Evolutionary conservation across 1,140 invertebrate species (phyloP), one percentile per base, ranked within the genome.

Genomic region (Papilio helenus): DNA sequence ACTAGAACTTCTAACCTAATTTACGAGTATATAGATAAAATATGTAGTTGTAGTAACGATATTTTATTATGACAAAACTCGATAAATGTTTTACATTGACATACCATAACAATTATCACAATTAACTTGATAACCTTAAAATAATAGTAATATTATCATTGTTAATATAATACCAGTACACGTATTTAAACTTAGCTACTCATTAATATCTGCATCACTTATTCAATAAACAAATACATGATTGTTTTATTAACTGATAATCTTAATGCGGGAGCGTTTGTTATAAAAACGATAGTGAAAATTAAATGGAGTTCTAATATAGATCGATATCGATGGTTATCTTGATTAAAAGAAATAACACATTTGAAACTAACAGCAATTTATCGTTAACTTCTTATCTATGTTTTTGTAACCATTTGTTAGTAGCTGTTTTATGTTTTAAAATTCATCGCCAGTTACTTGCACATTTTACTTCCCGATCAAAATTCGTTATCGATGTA

Each of bases 121-220:
- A 65, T 65, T 65, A 65, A 29, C 23, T 29, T 29, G 61, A 65
- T 65, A 65, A 61, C 58, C 20, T 61, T 4, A 61, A 23, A 61
- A 61, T 23, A 61, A 16, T 2, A 65, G 3, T 65, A 34, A 65
- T 34, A 2, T 65, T 65, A 65, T 29, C 26, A 29, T 65, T 65
- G 61, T 29, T 65, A 65, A 29, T 34, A 20, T 8, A 9, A 65
- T 14, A 65, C 34, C 61, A 65, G 61, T 65, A 65, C 20, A 58
- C 20, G 58, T 26, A 58, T 23, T 58, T 10, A n/a, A 58, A 58
- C 55, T 58, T 58, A 16, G 61, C 61, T 34, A 65, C 61, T 65
- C 26, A 16, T 29, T 65, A 29, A 65, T 65, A 65, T 34, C 23
- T 26, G 8, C 9, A 2, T 61, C 51, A 58, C 7, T 58, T 61